phyloP scores from a whole-genome alignment of 2,888 invertebrate genomes.

The Tenthredo distinguenda region DNA sequence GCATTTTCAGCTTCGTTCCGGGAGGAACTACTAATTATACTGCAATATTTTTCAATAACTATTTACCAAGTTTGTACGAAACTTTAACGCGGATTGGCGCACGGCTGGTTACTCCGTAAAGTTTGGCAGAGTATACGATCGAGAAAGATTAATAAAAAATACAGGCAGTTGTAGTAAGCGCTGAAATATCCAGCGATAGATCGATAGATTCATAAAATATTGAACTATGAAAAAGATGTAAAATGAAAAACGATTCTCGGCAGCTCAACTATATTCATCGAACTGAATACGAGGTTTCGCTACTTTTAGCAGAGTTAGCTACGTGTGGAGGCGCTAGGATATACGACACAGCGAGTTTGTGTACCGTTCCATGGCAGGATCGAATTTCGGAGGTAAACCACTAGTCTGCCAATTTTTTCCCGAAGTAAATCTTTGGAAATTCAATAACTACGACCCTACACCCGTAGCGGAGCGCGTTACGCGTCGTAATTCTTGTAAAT shows the following conservation, averaged over 20 bases:
- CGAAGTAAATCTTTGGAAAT: background rate
- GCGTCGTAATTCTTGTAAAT: constrained; percentile 9
- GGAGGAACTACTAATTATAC: background rate
- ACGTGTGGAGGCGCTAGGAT: background rate
- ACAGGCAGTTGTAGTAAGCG: background rate
- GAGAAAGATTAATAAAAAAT: background rate
- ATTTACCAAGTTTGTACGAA: background rate
- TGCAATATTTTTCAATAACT: background rate
- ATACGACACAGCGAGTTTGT: background rate
- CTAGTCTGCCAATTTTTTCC: background rate
- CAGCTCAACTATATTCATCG: background rate
- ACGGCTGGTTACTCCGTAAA: background rate
- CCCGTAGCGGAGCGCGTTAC: background rate
- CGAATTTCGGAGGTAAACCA: constrained; percentile 6
- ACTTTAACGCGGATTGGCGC: background rate
- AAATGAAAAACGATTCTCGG: background rate
- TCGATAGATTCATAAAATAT: background rate
- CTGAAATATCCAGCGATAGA: background rate
- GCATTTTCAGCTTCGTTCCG: background rate
- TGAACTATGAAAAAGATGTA: background rate
- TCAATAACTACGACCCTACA: background rate
- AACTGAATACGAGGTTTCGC: background rate
- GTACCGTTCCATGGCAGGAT: constrained; percentile 18
- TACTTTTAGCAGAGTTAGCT: background rate
- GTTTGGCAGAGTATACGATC: background rate